Percentiles rank a stretch among this genome's conserved stretches.
phyloP scores from a whole-genome alignment of 2,797 vertebrate species.

The Nyctalus aviator region DNA sequence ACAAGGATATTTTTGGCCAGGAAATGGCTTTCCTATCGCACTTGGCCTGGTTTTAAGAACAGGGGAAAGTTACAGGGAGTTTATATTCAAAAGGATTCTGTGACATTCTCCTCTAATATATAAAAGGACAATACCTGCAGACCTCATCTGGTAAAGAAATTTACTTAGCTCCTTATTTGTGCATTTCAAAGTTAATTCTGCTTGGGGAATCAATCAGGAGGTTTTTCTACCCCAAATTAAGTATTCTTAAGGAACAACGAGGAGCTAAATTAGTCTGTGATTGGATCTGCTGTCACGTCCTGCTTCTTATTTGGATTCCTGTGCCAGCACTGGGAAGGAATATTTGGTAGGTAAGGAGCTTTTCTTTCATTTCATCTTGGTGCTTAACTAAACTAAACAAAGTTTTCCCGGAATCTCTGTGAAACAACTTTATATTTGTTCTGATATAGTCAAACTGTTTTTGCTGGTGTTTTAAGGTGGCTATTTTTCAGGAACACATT shows the following conservation, averaged over 20 bases:
- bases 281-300: background rate
- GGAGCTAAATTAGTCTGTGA: constrained; percentile 61
- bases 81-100: constrained; percentile 34
- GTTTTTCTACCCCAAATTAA: constrained; percentile 7
- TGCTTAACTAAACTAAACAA: constrained; percentile 55
- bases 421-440: constrained; percentile 63
- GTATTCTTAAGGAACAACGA: constrained; percentile 58
- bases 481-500: constrained; percentile 17
- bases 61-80: background rate
- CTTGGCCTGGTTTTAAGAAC: background rate
- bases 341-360: constrained; percentile 13
- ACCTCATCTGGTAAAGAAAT: background rate
- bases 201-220: constrained; percentile 52
- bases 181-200: constrained; percentile 66
- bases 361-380: constrained; percentile 48
- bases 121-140: background rate
- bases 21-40: background rate
- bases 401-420: background rate
- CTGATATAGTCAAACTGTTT: constrained; percentile 12
- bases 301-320: constrained; percentile 32
- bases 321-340: background rate
- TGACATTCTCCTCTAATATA: background rate
- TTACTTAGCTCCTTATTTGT: constrained; percentile 54
- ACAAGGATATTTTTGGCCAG: background rate
- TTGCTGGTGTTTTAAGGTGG: constrained; percentile 64